phyloP scores from a whole-genome alignment of 2,113 vertebrate species.

The Monopterus albus region DNA sequence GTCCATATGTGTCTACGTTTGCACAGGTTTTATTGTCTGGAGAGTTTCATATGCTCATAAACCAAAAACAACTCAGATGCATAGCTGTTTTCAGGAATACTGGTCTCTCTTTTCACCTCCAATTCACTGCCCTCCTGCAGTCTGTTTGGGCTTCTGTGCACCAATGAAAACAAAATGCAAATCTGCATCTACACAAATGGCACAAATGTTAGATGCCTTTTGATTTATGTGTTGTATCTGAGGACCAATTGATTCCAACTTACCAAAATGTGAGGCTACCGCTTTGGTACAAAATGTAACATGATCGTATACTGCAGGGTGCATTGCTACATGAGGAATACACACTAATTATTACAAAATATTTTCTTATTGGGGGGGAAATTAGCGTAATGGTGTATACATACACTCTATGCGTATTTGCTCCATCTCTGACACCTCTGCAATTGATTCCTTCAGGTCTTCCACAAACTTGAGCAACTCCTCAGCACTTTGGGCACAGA shows the following conservation, averaged over 20 bases:
- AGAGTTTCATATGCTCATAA: slow-evolving; percentile 30
- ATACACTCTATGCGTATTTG: slow-evolving; percentile 98
- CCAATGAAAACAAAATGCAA: slow-evolving; percentile 25
- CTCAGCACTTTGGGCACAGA: slow-evolving; percentile 94
- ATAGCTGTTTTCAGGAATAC: slow-evolving; percentile 41
- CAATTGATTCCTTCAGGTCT: slow-evolving; percentile 97
- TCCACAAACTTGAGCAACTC: slow-evolving; percentile 98
- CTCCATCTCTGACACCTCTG: slow-evolving; percentile 98
- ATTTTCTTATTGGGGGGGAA: too few species aligned
- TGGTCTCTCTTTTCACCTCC: slow-evolving; percentile 52
- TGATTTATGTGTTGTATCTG: not conserved
- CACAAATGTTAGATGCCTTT: not conserved
- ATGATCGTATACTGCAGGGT: too few species aligned
- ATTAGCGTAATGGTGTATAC: slow-evolving; percentile 42
- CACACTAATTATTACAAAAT: too few species aligned
- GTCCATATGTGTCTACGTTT: slow-evolving; percentile 23
- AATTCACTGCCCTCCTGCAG: slow-evolving; percentile 34
- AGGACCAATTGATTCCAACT: slow-evolving; percentile 4
- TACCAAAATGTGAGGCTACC: slow-evolving; percentile 15
- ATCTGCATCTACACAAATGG: not conserved
- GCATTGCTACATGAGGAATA: not conserved
- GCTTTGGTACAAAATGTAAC: slow-evolving; percentile 19
- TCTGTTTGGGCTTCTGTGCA: slow-evolving; percentile 41
- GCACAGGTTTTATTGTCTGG: slow-evolving; percentile 30
- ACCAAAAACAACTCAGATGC: slow-evolving; percentile 24